Evolutionary conservation across 2,888 invertebrate species (phyloP).

Genomic region (Eustalomyia histrio): DNA sequence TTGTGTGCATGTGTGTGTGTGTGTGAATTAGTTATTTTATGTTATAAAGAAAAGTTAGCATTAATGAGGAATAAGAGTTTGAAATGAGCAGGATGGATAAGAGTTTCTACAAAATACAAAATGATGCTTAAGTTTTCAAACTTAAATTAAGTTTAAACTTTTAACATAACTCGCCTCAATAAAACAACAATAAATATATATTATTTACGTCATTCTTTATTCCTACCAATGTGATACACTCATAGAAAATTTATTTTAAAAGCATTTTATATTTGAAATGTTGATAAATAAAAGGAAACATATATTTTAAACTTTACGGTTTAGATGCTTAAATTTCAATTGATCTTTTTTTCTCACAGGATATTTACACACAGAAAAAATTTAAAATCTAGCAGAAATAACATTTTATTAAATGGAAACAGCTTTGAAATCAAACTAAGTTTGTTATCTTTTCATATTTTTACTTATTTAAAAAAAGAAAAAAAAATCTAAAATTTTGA

Average conservation of each 20-base stretch:
- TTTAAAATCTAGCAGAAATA: too few relatives aligned
- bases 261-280: not conserved
- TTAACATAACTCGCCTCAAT: constrained; percentile 10
- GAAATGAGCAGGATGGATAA: not conserved
- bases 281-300: not conserved
- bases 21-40: constrained; percentile 13
- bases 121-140: constrained; percentile 40
- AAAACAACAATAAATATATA: not conserved
- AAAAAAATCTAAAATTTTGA: too few relatives aligned
- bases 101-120: not conserved
- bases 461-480: too few relatives aligned
- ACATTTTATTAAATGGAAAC: too few relatives aligned
- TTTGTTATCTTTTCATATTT: too few relatives aligned
- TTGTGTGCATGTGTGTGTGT: not conserved
- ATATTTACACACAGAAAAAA: too few relatives aligned
- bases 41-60: not conserved
- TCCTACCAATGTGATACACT: not conserved
- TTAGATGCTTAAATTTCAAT: too few relatives aligned
- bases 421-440: too few relatives aligned
- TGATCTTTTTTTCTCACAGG: too few relatives aligned
- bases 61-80: not conserved
- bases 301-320: not conserved
- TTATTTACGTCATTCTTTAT: not conserved
- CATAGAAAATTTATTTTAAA: not conserved
- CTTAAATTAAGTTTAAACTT: constrained; percentile 45